Evolutionary conservation across 2,888 invertebrate species (phyloP), one percentile per base, ranked within the genome.

Genomic region (Acanthosoma haemorrhoidale): DNA sequence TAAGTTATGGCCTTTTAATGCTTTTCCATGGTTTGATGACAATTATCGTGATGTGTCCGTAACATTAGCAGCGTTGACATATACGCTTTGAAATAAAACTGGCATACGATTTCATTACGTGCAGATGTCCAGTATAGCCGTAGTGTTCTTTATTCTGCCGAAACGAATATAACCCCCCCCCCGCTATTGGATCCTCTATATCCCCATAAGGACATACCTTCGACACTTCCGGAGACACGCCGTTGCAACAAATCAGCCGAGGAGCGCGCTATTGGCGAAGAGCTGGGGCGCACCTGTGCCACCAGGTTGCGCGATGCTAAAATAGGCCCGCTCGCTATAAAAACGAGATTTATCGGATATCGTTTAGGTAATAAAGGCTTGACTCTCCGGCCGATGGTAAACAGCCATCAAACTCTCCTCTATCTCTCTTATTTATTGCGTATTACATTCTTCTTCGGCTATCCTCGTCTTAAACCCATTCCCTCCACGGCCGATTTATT

Each of bases 341-440:
- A 64, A 31, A 41, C 31, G 36, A 32, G 51, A 32, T 67, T 34
- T 67, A 67, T 67, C 57, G 67, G 34, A 67, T 67, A 67, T 67
- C 67, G 67, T 34, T 67, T 57, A 67, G 43, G 25, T 57, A 67
- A 67, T 67, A 67, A 67, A 43, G 67, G 64, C 11, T 66, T 43
- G 32, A 15, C 41, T 31, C 43, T 9, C 29, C 13, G 4, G n/a
- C 9, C 51, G 2, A n/a, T 5, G n/a, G 64, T 64, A 64, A 64
- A 64, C 64, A 64, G 39, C 64, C 41, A 64, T 64, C 64, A 41
- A 41, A 15, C 38, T 29, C 41, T 4, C 41, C 64, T 64, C 31
- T 31, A 31, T 41, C 2, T 13, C 16, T 18, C 38, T 67, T 67
- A 67, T 67, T 67, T 67, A 67, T 67, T 57, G 51, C 32, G 43